Base-by-base conservation (phyloP, 2,797 vertebrate species). In the Salmo trutta region DNA sequence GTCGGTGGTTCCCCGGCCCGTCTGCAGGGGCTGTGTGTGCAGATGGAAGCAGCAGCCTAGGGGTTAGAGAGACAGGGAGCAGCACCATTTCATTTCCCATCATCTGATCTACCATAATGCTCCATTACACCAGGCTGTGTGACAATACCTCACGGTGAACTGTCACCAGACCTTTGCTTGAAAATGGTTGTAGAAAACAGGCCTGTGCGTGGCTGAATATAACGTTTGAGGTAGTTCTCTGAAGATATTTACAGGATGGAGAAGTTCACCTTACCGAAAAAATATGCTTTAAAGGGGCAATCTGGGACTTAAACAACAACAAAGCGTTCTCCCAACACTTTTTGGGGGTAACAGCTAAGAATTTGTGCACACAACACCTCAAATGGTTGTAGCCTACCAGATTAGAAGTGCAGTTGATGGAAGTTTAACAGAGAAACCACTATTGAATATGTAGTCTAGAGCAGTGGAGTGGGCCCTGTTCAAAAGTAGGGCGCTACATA, bases 1-100 rank as follows among this genome's bases (percentile, higher is more conserved):
- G 80, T 82, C 88, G 86, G 88, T 85, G 83, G 83, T 90, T 87
- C 68, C n/a, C 4, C 87, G 91, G 87, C 87, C 88, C 87, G 83
- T 76, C 81, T 90, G 77, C 33, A 65, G 73, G 71, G 59, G 31
- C 15, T 5, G 56, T 36, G 62, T 19, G 54, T 33, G 59, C 31
- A 74, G 71, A 36, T 36, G 73, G 90, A 85, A 86, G 73, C 69
- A 81, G 73, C 79, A 59, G 72, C 52, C 52, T 41, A 7, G 27
- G 17, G 36, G 81, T 79, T 80, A 8, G 19, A n/a, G 65, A 29
- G 65, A 14, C 27, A 78, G 62, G 76, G 77, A 73, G 67, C 54
- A 81, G 78, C 69, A 64, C 68, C 67, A 56, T 82, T 83, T 85
- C 74, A 53, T 76, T 84, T 88, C 75, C 75, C 77, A 75, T 77